A percentile compares a stretch with the other conserved stretches of the same genome.
Conservation (phyloP, 2,113 vertebrate genomes). For the Perca schrenkii region DNA sequence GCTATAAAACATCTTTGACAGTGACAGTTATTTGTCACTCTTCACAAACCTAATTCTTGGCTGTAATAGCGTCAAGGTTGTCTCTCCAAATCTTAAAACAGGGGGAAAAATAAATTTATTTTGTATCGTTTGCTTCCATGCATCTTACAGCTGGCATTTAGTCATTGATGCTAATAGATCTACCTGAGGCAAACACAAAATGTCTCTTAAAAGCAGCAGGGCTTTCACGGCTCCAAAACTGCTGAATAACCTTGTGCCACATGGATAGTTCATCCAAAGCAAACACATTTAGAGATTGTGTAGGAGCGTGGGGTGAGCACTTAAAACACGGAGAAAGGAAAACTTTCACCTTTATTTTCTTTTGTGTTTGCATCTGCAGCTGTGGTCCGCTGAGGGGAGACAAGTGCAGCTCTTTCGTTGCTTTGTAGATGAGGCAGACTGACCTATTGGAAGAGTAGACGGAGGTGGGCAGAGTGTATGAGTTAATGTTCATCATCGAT, state of each 20-base stretch:
- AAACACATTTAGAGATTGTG: slow-evolving; percentile 18
- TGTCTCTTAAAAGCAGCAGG: slow-evolving; percentile 17
- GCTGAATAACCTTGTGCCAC: slow-evolving; percentile 39
- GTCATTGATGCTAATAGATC: slow-evolving; percentile 35
- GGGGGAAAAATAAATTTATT: no score
- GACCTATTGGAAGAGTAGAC: slow-evolving; percentile 21
- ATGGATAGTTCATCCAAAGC: slow-evolving; percentile 25
- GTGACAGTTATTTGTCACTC: no score
- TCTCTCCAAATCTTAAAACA: no score
- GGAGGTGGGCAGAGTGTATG: slow-evolving; percentile 5
- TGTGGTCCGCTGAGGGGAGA: neutral
- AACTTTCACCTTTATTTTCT: slow-evolving; percentile 4
- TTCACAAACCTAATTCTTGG: no score
- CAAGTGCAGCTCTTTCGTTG: neutral
- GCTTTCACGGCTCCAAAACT: slow-evolving; percentile 25
- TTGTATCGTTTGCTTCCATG: no score
- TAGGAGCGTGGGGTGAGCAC: neutral
- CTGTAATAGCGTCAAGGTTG: no score
- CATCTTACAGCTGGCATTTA: slow-evolving; percentile 30
- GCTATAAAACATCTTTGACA: no score
- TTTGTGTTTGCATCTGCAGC: neutral
- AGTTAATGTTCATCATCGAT: slow-evolving; percentile 5
- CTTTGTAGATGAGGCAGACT: neutral
- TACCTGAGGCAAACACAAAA: slow-evolving; percentile 21
- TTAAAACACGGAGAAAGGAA: neutral